Evolutionary conservation across 2,113 vertebrate genomes (phyloP), one percentile per base, ranked within the genome.

Genomic region (Tupaia chinensis): DNA sequence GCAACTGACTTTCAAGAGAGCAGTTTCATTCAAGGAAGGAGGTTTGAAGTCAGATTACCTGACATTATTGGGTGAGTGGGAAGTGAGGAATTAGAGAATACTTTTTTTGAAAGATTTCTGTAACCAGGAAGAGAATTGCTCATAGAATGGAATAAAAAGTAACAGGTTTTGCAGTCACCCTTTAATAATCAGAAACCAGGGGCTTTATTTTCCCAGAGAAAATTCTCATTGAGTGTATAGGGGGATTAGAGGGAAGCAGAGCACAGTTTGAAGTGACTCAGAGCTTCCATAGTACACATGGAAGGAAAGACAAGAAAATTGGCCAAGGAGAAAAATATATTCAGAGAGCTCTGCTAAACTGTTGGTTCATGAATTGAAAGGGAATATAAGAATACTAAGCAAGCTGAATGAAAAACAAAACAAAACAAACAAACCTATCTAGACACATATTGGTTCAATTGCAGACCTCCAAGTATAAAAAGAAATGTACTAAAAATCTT

Each of bases 1-100:
- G 29, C 44, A 87, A 74, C 58, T 93, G n/a, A 32, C n/a, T 89
- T 93, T 83, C 13, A 84, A 83, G 83, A 93, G 66, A 95, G 76
- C 9, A 20, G 54, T 70, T 96, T 89, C 76, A 23, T 94, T 91
- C 72, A 58, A n/a, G 63, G 15, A 85, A 87, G 27, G 63, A 83
- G 65, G 9, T 53, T 90, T 60, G 60, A 89, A 94, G 79, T 92
- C 83, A 66, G 65, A 68, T 91, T 83, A 34, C 61, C 89, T 97
- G 86, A 34, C 77, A 66, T 72, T 65, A 29, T n/a, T 54, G 56
- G 61, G 9, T 63, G 20, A 94, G 61, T 79, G 56, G 65, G 68
- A 94, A 89, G 76, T 61, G 74, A 83, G 3, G 66, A 95, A 93
- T 70, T 63, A 32, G 20, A 83, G 4, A 44, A 77, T n/a, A 53